A percentile compares a stretch with the other conserved stretches of the same genome.
Evolutionary conservation across 64 coral and sea anemone species (phyloP).

Genomic region (Montipora capricornis): DNA sequence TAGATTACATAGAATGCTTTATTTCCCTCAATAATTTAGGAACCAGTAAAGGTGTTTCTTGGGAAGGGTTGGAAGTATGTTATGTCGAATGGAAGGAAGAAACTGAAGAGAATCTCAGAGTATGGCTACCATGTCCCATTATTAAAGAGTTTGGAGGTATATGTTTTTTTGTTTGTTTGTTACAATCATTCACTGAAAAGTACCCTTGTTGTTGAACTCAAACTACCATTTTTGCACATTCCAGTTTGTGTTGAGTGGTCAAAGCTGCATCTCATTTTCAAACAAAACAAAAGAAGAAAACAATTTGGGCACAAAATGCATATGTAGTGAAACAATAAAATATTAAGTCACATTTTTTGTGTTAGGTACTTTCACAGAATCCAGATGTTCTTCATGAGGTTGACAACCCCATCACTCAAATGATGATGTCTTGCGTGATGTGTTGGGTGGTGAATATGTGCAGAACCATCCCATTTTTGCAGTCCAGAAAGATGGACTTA

Average conservation of each 20-base stretch:
- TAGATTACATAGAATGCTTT: background rate
- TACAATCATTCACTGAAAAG: conserved; percentile 1
- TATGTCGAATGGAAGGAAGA: conserved; percentile 18
- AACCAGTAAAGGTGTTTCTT: conserved; percentile 35
- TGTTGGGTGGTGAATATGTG: conserved; percentile 31
- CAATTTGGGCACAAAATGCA: background rate
- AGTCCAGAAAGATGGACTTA: background rate
- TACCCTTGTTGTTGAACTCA: background rate
- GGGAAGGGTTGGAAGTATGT: conserved; percentile 18
- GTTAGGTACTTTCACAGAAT: conserved; percentile 24
- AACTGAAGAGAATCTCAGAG: conserved; percentile 7
- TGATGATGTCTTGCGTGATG: conserved; percentile 53
- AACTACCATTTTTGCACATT: conserved; percentile 10
- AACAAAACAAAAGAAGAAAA: background rate
- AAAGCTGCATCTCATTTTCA: background rate
- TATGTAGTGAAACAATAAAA: conserved; percentile 15
- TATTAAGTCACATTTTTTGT: conserved; percentile 7
- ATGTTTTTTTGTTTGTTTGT: background rate
- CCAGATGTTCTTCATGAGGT: conserved; percentile 39
- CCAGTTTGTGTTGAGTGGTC: background rate
- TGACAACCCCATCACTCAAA: conserved; percentile 27
- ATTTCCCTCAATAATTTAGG: conserved; percentile 18
- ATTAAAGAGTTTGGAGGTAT: conserved; percentile 55
- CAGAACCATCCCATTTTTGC: conserved; percentile 55
- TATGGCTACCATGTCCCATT: conserved; percentile 40